Conservation (phyloP, 2,113 vertebrate species). For the Neolamprologus devosi region DNA sequence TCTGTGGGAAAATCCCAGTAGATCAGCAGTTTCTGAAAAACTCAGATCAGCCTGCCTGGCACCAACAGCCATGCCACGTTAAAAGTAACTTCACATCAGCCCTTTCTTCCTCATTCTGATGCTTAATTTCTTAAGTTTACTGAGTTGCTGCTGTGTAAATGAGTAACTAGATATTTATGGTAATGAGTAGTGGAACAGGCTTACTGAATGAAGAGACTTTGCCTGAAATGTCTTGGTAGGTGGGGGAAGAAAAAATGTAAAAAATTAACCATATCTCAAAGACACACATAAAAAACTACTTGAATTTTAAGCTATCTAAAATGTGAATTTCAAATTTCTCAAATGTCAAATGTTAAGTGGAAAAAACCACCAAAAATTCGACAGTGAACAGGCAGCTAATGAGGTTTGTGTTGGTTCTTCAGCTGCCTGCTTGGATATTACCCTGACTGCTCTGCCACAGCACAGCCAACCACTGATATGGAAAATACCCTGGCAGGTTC, state of each 20-base stretch:
- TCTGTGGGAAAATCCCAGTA: neutral
- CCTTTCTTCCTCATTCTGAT: neutral
- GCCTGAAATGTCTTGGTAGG: neutral
- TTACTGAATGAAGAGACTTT: neutral
- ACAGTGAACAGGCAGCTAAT: neutral
- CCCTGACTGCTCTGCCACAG: neutral
- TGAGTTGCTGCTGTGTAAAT: neutral
- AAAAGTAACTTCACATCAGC: neutral
- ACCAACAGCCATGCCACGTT: neutral
- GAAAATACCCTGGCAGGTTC: neutral
- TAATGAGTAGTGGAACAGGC: neutral
- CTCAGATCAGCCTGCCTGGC: neutral
- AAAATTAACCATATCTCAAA: neutral
- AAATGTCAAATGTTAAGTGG: neutral
- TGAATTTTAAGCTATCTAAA: neutral
- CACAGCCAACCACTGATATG: neutral
- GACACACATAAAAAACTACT: neutral
- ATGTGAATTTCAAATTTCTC: neutral
- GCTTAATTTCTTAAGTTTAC: neutral
- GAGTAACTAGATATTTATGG: neutral
- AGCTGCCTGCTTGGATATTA: neutral
- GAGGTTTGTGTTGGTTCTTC: neutral
- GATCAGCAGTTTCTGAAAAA: neutral
- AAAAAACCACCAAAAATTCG: neutral
- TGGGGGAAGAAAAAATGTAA: accelerated